phyloP scores from a whole-genome alignment of 2,113 vertebrate species.

The Motacilla tschutschensis region DNA sequence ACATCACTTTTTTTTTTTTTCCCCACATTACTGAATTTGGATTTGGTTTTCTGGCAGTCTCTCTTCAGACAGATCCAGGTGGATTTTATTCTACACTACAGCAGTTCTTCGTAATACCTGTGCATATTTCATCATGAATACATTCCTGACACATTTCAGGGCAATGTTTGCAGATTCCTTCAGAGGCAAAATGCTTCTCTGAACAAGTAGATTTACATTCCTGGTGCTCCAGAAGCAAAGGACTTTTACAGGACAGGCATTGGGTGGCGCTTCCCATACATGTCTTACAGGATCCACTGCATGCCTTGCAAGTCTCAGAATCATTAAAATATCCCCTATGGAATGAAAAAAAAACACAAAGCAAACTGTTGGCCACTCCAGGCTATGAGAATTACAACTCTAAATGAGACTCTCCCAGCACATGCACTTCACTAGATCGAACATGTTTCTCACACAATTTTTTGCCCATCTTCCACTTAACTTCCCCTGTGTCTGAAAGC shows the following conservation, averaged over 20 bases:
- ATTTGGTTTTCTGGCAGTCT: neutral
- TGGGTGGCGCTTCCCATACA: slow-evolving; percentile 73
- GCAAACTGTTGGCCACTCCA: neutral
- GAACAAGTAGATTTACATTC: slow-evolving; percentile 77
- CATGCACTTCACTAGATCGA: neutral
- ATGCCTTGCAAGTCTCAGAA: slow-evolving; percentile 57
- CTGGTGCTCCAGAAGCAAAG: slow-evolving; percentile 67
- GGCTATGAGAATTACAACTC: neutral
- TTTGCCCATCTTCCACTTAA: neutral
- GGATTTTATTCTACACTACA: neutral
- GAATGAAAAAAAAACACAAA: neutral
- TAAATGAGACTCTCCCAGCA: neutral
- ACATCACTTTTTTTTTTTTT: neutral
- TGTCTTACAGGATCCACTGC: slow-evolving; percentile 74
- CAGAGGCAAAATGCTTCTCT: slow-evolving; percentile 66
- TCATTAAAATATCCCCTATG: slow-evolving; percentile 79
- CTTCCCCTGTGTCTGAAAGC: neutral
- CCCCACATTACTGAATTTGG: neutral
- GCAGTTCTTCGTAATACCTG: slow-evolving; percentile 66
- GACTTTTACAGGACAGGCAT: slow-evolving; percentile 79
- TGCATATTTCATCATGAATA: slow-evolving; percentile 75
- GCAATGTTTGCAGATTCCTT: slow-evolving; percentile 79
- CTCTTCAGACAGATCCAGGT: neutral
- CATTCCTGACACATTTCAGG: slow-evolving; percentile 81
- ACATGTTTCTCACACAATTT: neutral